Conservation (phyloP, 2,113 vertebrate species). For the Sterrhoptilus dennistouni region DNA sequence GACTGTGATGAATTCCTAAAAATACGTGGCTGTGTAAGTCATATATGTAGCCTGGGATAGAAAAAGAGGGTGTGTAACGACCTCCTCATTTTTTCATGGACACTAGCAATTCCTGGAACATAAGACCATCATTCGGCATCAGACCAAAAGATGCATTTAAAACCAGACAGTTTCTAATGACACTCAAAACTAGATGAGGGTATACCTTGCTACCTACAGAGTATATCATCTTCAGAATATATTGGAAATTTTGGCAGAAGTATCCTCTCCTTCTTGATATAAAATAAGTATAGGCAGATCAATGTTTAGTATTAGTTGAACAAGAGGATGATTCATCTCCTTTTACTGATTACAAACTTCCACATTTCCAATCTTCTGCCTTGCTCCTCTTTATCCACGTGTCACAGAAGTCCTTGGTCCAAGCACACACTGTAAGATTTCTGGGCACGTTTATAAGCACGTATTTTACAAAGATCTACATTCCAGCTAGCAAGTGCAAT, state of each 20-base stretch:
- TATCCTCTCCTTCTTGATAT: background rate
- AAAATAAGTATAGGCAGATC: background rate
- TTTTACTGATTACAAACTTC: background rate
- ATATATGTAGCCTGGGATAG: background rate
- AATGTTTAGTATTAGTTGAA: background rate
- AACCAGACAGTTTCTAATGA: background rate
- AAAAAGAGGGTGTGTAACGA: background rate
- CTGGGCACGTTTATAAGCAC: background rate
- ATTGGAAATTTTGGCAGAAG: background rate
- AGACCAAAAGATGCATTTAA: background rate
- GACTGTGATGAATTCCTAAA: background rate
- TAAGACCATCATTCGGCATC: accelerated
- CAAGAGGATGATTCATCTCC: background rate
- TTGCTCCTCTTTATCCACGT: background rate
- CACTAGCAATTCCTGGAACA: background rate
- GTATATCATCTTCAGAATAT: background rate
- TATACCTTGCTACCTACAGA: background rate
- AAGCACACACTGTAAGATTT: background rate
- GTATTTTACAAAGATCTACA: background rate
- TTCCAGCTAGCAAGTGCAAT: background rate
- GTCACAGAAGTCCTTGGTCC: background rate
- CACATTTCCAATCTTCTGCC: background rate
- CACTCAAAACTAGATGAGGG: background rate
- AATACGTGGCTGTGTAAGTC: background rate
- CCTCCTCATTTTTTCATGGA: background rate